These are phyloP conservation scores for Rhinopithecus roxellana DNA, from an alignment of 2,113 vertebrate genomes.

Conservation along the genomic window DNA sequence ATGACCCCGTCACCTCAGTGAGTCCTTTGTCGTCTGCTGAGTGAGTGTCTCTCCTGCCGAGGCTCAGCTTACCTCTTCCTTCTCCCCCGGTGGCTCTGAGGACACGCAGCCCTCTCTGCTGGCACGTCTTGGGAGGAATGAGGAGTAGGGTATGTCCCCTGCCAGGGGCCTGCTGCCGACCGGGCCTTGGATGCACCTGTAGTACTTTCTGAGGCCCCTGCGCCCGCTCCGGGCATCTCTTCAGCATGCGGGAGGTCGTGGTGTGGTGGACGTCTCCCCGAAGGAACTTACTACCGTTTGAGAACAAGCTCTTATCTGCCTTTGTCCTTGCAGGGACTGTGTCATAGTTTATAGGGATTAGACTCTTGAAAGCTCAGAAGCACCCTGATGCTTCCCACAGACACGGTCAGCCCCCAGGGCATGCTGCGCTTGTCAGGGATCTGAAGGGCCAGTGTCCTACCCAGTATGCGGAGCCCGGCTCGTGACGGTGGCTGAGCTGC, in stretches of 20 bases:
- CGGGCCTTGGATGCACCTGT: not conserved
- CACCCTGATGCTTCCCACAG: fast-evolving
- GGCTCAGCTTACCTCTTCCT: not conserved
- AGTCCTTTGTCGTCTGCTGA: not conserved
- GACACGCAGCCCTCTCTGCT: too few relatives aligned
- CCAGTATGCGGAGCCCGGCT: not conserved
- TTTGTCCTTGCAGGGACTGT: not conserved
- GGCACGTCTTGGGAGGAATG: not conserved
- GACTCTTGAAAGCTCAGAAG: not conserved
- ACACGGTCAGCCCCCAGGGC: fast-evolving
- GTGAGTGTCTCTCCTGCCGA: fast-evolving
- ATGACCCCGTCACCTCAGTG: too few relatives aligned
- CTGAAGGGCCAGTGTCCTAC: not conserved
- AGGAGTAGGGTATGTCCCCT: not conserved
- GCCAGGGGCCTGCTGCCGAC: not conserved
- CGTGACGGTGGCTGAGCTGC: fast-evolving
- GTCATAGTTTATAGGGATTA: not conserved
- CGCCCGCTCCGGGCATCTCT: not conserved
- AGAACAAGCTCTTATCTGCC: not conserved
- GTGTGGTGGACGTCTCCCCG: not conserved
- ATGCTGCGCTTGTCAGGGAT: fast-evolving
- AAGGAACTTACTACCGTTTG: not conserved
- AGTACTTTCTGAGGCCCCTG: not conserved
- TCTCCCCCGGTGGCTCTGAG: too few relatives aligned
- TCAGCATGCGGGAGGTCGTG: not conserved